Evolutionary conservation across 2,888 invertebrate species (phyloP).

Genomic region (Prosopocoilus inquinatus): DNA sequence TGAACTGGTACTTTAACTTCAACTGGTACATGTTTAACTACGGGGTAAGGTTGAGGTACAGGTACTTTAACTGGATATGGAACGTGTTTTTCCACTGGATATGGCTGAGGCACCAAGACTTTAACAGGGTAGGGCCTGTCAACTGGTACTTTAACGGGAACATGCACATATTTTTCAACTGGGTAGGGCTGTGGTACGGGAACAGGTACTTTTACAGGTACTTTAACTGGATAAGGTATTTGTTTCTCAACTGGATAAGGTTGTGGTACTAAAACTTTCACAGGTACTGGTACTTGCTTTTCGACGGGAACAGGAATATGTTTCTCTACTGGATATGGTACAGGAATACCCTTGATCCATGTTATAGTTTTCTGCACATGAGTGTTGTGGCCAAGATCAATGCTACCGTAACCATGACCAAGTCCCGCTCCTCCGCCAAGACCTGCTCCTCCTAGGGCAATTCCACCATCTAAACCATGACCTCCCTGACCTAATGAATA

Average conservation of each 20-base stretch:
- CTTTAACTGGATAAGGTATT: constrained; percentile 69
- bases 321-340: constrained; percentile 64
- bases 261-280: constrained; percentile 62
- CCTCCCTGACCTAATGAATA: constrained; percentile 63
- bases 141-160: constrained; percentile 67
- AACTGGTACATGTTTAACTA: constrained; percentile 71
- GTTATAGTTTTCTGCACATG: constrained; percentile 65
- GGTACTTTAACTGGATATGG: constrained; percentile 74
- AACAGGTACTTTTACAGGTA: constrained; percentile 76
- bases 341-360: constrained; percentile 63
- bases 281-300: constrained; percentile 63
- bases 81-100: constrained; percentile 75
- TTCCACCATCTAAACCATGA: constrained; percentile 56
- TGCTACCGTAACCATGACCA: constrained; percentile 31
- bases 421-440: constrained; percentile 31
- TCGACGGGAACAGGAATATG: constrained; percentile 65
- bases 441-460: constrained; percentile 44
- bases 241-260: constrained; percentile 73
- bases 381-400: constrained; percentile 49
- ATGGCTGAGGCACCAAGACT: constrained; percentile 75
- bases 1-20: constrained; percentile 75
- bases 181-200: constrained; percentile 76
- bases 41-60: constrained; percentile 75
- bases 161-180: constrained; percentile 74
- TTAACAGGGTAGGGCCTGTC: constrained; percentile 78